These are phyloP conservation scores for Propithecus deckenii DNA, from an alignment of 2,797 vertebrate species.

Conservation along the genomic window DNA sequence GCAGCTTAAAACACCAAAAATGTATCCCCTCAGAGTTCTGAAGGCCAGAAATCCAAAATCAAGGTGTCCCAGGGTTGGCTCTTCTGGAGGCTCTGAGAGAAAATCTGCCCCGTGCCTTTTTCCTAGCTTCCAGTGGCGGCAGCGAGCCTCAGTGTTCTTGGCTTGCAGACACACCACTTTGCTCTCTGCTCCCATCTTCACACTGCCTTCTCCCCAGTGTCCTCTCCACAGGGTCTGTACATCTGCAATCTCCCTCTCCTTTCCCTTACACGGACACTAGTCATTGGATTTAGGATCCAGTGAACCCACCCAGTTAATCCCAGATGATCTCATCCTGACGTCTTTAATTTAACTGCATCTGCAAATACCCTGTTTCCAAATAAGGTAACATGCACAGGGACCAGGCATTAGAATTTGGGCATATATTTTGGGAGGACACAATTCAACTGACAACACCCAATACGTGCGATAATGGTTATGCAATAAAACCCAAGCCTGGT, in stretches of 20 bases:
- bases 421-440: neutral
- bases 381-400: neutral
- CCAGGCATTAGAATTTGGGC: neutral
- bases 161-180: fast-evolving
- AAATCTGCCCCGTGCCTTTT: fast-evolving
- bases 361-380: neutral
- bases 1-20: neutral
- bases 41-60: neutral
- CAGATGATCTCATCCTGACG: neutral
- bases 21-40: neutral
- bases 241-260: neutral
- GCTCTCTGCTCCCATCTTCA: neutral
- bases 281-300: neutral
- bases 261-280: neutral
- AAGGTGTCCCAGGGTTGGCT: neutral
- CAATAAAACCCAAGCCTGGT: neutral
- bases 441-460: neutral
- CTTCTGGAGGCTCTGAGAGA: neutral
- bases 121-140: no score
- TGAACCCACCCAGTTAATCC: neutral
- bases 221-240: neutral
- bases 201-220: no score
- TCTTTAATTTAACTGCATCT: neutral
- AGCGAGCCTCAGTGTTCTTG: no score
- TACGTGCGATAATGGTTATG: neutral